phyloP scores from a whole-genome alignment of 2,888 invertebrate species.

The Saturnia japonica region DNA sequence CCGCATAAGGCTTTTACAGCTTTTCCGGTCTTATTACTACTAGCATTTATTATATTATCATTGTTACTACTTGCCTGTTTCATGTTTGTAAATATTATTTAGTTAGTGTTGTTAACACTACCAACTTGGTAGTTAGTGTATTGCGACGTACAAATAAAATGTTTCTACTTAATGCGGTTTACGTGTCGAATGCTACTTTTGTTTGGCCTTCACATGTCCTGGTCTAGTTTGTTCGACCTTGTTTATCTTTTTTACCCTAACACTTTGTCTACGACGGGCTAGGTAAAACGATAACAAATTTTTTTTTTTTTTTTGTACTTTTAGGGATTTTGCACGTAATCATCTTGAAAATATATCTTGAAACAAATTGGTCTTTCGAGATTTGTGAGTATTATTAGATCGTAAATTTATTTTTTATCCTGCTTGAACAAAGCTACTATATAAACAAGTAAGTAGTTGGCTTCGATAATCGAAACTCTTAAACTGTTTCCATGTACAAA shows the following conservation, averaged over 20 bases:
- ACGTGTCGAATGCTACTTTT: not conserved
- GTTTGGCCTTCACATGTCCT: conserved; percentile 1
- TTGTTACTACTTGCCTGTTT: not conserved
- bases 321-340: not conserved
- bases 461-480: no score
- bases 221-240: not conserved
- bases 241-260: not conserved
- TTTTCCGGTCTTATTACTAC: no score
- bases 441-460: no score
- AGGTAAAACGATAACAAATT: not conserved
- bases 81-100: not conserved
- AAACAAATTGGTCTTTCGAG: no score
- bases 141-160: conserved; percentile 7
- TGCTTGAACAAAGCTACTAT: no score
- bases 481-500: no score
- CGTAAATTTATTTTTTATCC: no score
- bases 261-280: not conserved
- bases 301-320: not conserved
- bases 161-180: not conserved
- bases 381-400: no score
- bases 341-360: not conserved
- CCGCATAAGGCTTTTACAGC: no score
- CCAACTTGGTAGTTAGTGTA: not conserved
- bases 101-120: not conserved
- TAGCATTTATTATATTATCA: not conserved